Evolutionary conservation across 2,888 invertebrate species (phyloP).

Genomic region (Drosophila birchii): DNA sequence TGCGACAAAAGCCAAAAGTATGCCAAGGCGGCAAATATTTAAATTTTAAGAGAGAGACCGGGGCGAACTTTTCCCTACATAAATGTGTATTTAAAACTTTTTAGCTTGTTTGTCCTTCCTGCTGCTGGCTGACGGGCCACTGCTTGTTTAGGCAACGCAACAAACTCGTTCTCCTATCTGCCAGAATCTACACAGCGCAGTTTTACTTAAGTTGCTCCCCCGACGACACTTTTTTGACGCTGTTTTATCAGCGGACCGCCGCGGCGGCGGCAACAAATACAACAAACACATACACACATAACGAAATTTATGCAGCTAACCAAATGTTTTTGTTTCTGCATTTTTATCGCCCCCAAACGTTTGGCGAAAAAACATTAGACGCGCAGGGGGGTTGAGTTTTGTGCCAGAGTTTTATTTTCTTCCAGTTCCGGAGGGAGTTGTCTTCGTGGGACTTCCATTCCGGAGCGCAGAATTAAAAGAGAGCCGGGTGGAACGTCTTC

Average conservation of each 20-base stretch:
- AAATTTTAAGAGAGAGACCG: constrained; percentile 18
- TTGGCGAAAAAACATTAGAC: constrained; percentile 31
- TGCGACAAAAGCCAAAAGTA: constrained; percentile 12
- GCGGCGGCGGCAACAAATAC: constrained; percentile 24
- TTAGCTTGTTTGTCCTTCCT: constrained; percentile 20
- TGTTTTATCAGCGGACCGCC: constrained; percentile 62
- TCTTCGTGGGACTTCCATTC: constrained; percentile 25
- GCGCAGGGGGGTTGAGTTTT: neutral
- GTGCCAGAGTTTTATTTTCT: constrained; percentile 30
- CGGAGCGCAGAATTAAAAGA: constrained; percentile 2
- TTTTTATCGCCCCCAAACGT: constrained; percentile 68
- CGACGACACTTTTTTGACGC: constrained; percentile 71
- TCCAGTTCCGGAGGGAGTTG: constrained; percentile 24
- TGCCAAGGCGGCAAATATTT: constrained; percentile 39
- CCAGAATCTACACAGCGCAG: constrained; percentile 40
- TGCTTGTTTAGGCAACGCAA: constrained; percentile 37
- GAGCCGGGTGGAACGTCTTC: constrained; percentile 3
- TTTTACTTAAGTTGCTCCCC: constrained; percentile 70
- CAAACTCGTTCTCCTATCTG: constrained; percentile 27
- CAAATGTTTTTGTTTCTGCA: constrained; percentile 62
- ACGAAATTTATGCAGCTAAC: constrained; percentile 75
- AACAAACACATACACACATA: constrained; percentile 2
- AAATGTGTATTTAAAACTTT: constrained; percentile 51
- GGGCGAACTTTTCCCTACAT: constrained; percentile 16
- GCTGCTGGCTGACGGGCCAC: constrained; percentile 6